These are phyloP conservation scores for Microdon myrmicae DNA, from an alignment of 2,888 invertebrate species.

Conservation along the genomic window DNA sequence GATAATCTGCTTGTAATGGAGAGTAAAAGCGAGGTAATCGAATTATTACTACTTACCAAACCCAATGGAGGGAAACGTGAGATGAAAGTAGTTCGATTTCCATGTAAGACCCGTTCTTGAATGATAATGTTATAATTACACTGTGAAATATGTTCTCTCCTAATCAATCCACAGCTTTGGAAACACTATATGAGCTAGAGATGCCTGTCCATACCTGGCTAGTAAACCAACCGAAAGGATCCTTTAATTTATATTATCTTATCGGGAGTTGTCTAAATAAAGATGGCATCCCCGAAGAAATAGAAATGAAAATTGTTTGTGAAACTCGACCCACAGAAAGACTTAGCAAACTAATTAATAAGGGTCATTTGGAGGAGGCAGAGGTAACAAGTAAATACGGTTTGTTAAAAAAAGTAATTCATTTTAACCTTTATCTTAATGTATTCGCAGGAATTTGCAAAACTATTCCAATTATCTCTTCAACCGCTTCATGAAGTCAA, in stretches of 20 bases:
- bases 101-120: no score
- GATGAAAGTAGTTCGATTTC: conserved; percentile 64
- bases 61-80: conserved; percentile 50
- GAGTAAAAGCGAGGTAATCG: conserved; percentile 60
- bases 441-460: conserved; percentile 60
- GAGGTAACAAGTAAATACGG: conserved; percentile 56
- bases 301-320: conserved; percentile 64
- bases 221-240: conserved; percentile 63
- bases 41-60: conserved; percentile 62
- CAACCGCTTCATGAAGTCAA: conserved; percentile 66
- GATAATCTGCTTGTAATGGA: conserved; percentile 64
- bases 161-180: conserved; percentile 57
- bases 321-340: conserved; percentile 66
- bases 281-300: conserved; percentile 56
- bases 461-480: conserved; percentile 62
- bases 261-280: conserved; percentile 55
- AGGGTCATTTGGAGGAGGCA: conserved; percentile 64
- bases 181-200: conserved; percentile 61
- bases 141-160: conserved; percentile 1
- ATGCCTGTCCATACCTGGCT: conserved; percentile 62
- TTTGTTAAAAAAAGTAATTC: not conserved
- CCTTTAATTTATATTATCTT: conserved; percentile 65
- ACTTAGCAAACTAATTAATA: conserved; percentile 64
- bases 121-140: not conserved
- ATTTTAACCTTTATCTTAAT: not conserved